phyloP scores from a whole-genome alignment of 2,888 invertebrate genomes.

The Drosophila prostipennis region DNA sequence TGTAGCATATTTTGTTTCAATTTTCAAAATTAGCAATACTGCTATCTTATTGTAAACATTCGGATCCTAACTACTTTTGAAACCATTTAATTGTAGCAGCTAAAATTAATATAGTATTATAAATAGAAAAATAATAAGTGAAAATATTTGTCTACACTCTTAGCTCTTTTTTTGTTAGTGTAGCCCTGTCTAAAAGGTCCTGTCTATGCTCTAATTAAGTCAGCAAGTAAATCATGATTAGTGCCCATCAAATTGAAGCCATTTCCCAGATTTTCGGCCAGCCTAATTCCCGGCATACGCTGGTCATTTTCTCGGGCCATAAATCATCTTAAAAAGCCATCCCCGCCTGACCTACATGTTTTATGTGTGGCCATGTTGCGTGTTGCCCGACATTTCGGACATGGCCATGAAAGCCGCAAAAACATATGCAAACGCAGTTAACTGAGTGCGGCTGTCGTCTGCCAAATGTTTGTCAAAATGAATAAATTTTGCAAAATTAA shows the following conservation, averaged over 20 bases:
- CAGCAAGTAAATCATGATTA: constrained; percentile 38
- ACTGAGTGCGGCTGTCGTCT: constrained; percentile 47
- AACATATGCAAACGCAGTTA: constrained; percentile 57
- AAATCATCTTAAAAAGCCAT: constrained; percentile 26
- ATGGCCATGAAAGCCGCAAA: constrained; percentile 36
- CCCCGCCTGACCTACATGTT: constrained; percentile 8
- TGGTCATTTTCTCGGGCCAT: constrained; percentile 21
- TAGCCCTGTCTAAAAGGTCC: constrained; percentile 12
- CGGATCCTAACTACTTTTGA: too few relatives aligned
- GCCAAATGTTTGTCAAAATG: constrained; percentile 57
- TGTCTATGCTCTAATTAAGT: constrained; percentile 27
- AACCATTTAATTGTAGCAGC: too few relatives aligned
- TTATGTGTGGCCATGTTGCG: constrained; percentile 43
- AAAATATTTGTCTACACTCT: too few relatives aligned
- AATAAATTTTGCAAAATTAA: constrained; percentile 72
- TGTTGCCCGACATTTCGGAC: constrained; percentile 39
- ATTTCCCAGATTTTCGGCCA: constrained; percentile 24
- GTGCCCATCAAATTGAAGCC: constrained; percentile 30
- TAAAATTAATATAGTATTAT: too few relatives aligned
- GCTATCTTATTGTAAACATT: too few relatives aligned
- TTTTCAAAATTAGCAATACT: too few relatives aligned
- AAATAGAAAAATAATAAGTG: too few relatives aligned
- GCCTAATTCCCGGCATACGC: constrained; percentile 35
- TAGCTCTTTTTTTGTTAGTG: too few relatives aligned
- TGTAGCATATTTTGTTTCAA: too few relatives aligned